phyloP scores from a whole-genome alignment of 2,797 vertebrate genomes.

The Carcharodon carcharias region DNA sequence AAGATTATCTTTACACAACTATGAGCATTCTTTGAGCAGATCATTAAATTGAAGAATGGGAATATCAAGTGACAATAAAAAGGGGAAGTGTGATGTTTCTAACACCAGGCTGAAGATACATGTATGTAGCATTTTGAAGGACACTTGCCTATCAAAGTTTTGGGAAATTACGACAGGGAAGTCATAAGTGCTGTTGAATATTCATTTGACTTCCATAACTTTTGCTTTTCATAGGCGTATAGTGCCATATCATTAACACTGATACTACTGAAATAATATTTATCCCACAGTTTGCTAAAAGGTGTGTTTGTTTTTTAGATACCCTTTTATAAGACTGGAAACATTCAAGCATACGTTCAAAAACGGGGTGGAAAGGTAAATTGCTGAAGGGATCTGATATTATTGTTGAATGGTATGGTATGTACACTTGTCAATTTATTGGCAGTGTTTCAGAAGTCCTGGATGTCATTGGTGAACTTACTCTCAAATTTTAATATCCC shows the following conservation, averaged over 20 bases:
- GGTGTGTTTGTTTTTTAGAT: constrained; percentile 56
- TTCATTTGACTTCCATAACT: background rate
- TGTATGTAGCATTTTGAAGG: background rate
- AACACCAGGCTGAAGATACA: background rate
- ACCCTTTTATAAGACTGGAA: constrained; percentile 65
- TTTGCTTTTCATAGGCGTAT: background rate
- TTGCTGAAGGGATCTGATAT: constrained; percentile 39
- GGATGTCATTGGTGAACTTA: background rate
- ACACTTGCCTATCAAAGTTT: background rate
- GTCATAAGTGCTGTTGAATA: background rate
- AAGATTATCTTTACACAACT: too few species aligned
- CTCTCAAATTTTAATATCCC: background rate
- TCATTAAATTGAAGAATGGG: too few species aligned
- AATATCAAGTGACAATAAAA: background rate
- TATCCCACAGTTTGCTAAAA: background rate
- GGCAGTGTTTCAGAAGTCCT: background rate
- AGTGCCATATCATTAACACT: background rate
- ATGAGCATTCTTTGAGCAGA: too few species aligned
- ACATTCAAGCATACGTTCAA: constrained; percentile 62
- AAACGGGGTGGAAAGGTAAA: constrained; percentile 67
- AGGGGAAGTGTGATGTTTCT: background rate
- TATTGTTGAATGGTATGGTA: background rate
- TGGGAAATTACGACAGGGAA: background rate
- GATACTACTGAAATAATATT: background rate
- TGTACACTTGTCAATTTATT: background rate